phyloP scores from a whole-genome alignment of 2,113 vertebrate species.

The Vulpes ferrilata region DNA sequence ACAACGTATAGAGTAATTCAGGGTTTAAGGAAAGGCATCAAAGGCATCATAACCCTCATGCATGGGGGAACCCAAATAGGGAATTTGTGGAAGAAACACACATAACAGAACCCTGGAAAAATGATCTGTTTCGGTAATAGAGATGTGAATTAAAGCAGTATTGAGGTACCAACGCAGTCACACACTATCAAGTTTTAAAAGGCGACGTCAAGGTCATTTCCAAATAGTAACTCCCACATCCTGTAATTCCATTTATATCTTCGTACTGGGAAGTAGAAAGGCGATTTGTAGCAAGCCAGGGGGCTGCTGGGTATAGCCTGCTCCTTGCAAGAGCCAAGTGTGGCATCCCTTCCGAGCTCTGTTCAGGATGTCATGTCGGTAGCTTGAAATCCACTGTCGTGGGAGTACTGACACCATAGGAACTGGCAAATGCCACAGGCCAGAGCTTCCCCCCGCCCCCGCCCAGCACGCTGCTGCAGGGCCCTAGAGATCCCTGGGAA shows the following conservation, averaged over 20 bases:
- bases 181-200: neutral
- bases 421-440: neutral
- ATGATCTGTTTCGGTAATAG: neutral
- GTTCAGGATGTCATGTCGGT: neutral
- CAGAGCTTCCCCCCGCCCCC: neutral
- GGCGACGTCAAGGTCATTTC: neutral
- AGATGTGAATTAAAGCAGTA: neutral
- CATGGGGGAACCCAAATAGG: neutral
- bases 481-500: neutral
- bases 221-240: neutral
- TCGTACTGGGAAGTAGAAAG: neutral
- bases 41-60: neutral
- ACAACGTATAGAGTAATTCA: neutral
- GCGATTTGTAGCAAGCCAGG: neutral
- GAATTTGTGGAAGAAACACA: conserved; percentile 10
- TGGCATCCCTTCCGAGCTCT: neutral
- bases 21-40: neutral
- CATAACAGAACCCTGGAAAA: neutral
- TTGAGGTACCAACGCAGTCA: neutral
- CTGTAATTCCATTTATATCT: neutral
- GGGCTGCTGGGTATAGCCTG: neutral
- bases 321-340: neutral
- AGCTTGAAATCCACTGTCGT: neutral
- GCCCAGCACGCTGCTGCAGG: rapidly evolving
- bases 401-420: neutral